These are phyloP conservation scores for Leptinotarsa texana DNA, from an alignment of 1,140 invertebrate genomes.

Conservation along the genomic window DNA sequence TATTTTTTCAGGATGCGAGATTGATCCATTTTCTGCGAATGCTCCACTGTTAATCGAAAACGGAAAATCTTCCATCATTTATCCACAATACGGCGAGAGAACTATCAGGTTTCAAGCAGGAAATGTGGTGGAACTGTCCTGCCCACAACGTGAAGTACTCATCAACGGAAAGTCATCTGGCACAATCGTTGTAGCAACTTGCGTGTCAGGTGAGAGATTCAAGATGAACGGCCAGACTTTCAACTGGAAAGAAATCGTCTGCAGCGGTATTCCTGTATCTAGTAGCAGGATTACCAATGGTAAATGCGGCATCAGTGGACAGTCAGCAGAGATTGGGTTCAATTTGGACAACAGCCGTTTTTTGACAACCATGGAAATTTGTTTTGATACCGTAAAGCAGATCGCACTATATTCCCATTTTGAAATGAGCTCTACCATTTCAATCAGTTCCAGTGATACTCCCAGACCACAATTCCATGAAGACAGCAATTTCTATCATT, in stretches of 20 bases:
- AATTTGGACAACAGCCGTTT: conserved; percentile 35
- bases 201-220: conserved; percentile 17
- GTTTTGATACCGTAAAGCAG: conserved; percentile 44
- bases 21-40: conserved; percentile 27
- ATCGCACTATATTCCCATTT: conserved; percentile 43
- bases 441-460: conserved; percentile 42
- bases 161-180: conserved; percentile 48
- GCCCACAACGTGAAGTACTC: conserved; percentile 44
- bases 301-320: conserved; percentile 51
- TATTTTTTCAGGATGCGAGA: conserved; percentile 26
- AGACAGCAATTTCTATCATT: conserved; percentile 48
- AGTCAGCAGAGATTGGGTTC: conserved; percentile 52
- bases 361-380: conserved; percentile 42
- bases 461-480: conserved; percentile 49
- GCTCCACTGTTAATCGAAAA: conserved; percentile 31
- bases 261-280: neutral
- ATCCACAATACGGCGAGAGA: conserved; percentile 28
- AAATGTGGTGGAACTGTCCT: conserved; percentile 33
- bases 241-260: conserved; percentile 18
- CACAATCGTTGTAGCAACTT: conserved; percentile 13
- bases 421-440: conserved; percentile 46
- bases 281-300: conserved; percentile 30
- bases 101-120: conserved; percentile 23
- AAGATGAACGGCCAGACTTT: neutral
- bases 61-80: conserved; percentile 29